These are phyloP conservation scores for Plectrocnemia conspersa DNA, from an alignment of 1,140 invertebrate species.

Conservation along the genomic window DNA sequence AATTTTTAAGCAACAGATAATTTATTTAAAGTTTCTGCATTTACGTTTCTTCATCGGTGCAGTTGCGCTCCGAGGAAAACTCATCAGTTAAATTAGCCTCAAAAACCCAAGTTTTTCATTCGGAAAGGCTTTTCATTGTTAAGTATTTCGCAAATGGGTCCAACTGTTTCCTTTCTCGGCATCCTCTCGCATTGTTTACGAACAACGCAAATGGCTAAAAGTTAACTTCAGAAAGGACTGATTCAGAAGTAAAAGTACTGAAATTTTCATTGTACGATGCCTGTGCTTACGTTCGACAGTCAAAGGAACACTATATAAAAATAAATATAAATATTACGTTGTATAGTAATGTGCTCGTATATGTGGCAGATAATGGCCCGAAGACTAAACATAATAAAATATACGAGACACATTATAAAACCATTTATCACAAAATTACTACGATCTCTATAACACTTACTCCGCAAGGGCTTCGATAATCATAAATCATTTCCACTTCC, in stretches of 20 bases:
- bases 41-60: too few species aligned
- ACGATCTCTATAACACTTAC: conserved; percentile 10
- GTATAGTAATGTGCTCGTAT: too few species aligned
- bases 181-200: conserved; percentile 3
- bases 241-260: neutral
- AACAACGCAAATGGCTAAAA: conserved; percentile 4
- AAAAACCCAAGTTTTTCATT: conserved; percentile 5
- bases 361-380: too few species aligned
- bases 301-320: too few species aligned
- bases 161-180: neutral
- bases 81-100: conserved; percentile 9
- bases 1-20: too few species aligned
- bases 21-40: too few species aligned
- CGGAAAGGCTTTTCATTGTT: conserved; percentile 6
- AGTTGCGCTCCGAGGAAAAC: neutral
- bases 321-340: too few species aligned
- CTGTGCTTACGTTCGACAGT: too few species aligned
- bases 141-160: conserved; percentile 7
- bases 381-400: conserved; percentile 1
- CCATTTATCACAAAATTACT: conserved; percentile 8
- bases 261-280: neutral
- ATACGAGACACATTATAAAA: conserved; percentile 5
- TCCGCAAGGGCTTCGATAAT: neutral
- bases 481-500: conserved; percentile 7
- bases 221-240: conserved; percentile 3